These are phyloP conservation scores for Cottus gobio DNA, from an alignment of 2,113 vertebrate genomes.

Conservation along the genomic window DNA sequence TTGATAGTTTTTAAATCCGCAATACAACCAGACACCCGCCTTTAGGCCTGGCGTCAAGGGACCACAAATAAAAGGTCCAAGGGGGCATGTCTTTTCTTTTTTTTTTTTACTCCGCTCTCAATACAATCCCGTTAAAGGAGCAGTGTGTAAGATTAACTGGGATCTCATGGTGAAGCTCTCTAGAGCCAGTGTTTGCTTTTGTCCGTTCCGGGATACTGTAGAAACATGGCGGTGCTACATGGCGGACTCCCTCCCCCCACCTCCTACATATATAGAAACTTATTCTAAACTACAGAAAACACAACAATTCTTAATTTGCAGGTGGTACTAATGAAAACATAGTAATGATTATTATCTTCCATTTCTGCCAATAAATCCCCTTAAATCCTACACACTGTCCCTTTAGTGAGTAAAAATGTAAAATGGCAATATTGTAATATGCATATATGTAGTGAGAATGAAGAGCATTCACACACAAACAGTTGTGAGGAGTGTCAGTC, in stretches of 20 bases:
- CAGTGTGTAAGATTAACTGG: too few relatives aligned
- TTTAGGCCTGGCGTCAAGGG: background rate
- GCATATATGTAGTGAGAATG: background rate
- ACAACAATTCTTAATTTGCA: background rate
- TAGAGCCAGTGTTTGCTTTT: too few relatives aligned
- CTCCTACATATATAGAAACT: too few relatives aligned
- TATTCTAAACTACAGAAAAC: too few relatives aligned
- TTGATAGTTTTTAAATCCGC: background rate
- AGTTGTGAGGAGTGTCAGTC: background rate
- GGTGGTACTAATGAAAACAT: background rate
- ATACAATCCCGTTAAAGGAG: too few relatives aligned
- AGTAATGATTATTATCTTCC: background rate
- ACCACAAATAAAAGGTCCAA: background rate
- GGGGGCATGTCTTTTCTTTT: background rate
- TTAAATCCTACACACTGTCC: background rate
- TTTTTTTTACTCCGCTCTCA: background rate
- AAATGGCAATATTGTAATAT: conserved; percentile 13
- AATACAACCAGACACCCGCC: background rate
- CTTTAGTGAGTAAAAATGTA: conserved; percentile 41
- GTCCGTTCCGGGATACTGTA: too few relatives aligned
- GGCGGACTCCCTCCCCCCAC: too few relatives aligned
- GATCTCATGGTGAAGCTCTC: background rate
- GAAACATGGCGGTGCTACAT: too few relatives aligned
- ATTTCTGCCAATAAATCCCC: background rate
- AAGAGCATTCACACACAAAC: background rate